Evolutionary conservation across 2,113 vertebrate species (phyloP).

Genomic region (Marcusenius ussheri): DNA sequence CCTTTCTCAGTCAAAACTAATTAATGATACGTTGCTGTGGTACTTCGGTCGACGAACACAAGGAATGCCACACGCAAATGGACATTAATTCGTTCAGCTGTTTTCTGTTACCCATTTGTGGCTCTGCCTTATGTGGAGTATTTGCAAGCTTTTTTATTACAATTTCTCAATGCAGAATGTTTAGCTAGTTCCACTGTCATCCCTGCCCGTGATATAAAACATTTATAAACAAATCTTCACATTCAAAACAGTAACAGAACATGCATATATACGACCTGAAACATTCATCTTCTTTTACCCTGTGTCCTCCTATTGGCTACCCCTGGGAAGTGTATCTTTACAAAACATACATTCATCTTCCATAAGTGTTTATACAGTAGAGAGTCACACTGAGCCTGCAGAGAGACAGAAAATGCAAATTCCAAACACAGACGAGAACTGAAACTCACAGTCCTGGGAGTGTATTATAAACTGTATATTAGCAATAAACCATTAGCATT

Average conservation of each 20-base stretch:
- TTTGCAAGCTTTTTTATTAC: not conserved
- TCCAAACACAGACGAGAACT: not conserved
- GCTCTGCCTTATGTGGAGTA: not conserved
- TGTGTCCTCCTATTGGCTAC: not conserved
- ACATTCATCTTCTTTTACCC: not conserved
- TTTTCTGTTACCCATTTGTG: not conserved
- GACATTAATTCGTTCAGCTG: not conserved
- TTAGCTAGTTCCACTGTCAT: not conserved
- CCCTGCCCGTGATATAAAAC: not conserved
- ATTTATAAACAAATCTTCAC: not conserved
- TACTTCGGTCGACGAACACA: not conserved
- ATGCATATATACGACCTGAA: not conserved
- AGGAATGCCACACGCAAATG: not conserved
- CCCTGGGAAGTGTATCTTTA: not conserved
- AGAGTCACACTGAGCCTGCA: not conserved
- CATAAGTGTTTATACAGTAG: not conserved
- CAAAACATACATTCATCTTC: not conserved
- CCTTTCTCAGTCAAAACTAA: not conserved
- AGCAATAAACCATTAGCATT: not conserved
- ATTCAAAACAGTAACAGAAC: not conserved
- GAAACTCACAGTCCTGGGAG: not conserved
- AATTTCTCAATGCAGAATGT: not conserved
- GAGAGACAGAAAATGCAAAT: not conserved
- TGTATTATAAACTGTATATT: not conserved
- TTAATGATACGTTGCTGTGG: not conserved